phyloP scores from a whole-genome alignment of 1,140 invertebrate species.

The Notospermus geniculatus region DNA sequence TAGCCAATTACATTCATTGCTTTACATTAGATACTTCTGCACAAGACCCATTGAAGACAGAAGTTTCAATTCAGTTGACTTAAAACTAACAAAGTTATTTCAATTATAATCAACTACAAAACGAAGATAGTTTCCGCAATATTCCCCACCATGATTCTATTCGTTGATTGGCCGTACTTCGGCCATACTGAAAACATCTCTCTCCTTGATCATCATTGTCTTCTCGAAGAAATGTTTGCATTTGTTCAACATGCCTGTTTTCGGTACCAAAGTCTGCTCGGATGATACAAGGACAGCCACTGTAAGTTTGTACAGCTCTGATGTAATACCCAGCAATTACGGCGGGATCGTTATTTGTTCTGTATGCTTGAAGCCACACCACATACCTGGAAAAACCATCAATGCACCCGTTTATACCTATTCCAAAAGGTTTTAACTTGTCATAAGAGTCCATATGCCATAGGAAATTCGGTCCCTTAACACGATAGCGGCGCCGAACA shows the following conservation, averaged over 20 bases:
- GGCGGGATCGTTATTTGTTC: constrained; percentile 35
- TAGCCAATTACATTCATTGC: too few species aligned
- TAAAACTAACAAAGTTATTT: too few species aligned
- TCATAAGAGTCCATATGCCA: constrained; percentile 45
- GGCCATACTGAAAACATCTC: constrained; percentile 1
- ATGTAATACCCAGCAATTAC: constrained; percentile 30
- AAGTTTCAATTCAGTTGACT: too few species aligned
- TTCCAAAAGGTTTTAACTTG: constrained; percentile 43
- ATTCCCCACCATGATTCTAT: constrained; percentile 27
- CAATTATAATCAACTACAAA: too few species aligned
- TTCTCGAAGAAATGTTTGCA: constrained; percentile 13
- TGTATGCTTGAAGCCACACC: constrained; percentile 34
- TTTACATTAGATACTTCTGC: too few species aligned
- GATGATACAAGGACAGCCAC: constrained; percentile 24
- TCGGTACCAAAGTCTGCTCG: constrained; percentile 35
- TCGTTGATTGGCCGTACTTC: constrained; percentile 13
- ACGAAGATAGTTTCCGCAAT: constrained; percentile 15
- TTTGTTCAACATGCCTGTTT: constrained; percentile 20
- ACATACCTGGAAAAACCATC: constrained; percentile 41
- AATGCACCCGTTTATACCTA: constrained; percentile 36
- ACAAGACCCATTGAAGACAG: too few species aligned
- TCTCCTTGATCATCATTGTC: neutral
- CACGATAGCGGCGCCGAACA: constrained; percentile 22
- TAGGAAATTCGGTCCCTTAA: constrained; percentile 30
- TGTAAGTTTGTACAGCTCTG: constrained; percentile 16